These are phyloP conservation scores for Conus ventricosus DNA, from an alignment of 1,140 invertebrate genomes.

Conservation along the genomic window DNA sequence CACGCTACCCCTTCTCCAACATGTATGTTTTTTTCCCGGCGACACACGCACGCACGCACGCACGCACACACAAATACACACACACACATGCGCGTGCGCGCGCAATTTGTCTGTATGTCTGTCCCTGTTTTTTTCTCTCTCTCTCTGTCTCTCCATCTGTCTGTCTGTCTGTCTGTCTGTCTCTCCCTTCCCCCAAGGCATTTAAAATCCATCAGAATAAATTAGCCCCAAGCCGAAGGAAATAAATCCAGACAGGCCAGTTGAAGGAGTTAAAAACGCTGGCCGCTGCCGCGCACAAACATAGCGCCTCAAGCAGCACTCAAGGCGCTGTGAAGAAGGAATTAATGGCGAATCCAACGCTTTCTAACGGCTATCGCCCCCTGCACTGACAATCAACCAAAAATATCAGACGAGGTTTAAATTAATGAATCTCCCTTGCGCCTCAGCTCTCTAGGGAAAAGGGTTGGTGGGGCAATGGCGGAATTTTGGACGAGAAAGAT, in stretches of 20 bases:
- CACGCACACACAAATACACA: too few relatives aligned
- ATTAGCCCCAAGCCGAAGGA: background rate
- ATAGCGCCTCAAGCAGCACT: background rate
- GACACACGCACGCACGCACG: too few relatives aligned
- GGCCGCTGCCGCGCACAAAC: background rate
- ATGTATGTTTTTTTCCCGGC: too few relatives aligned
- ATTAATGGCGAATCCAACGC: constrained; percentile 6
- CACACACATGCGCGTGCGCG: too few relatives aligned
- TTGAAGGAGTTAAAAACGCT: background rate
- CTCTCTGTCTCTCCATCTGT: too few relatives aligned
- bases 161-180: too few relatives aligned
- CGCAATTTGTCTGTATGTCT: too few relatives aligned
- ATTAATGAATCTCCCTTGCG: background rate
- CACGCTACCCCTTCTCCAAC: too few relatives aligned
- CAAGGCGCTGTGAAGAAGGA: background rate
- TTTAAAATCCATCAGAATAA: too few relatives aligned
- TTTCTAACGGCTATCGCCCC: background rate
- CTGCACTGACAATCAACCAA: background rate
- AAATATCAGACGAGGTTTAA: constrained; percentile 3
- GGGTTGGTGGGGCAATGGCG: background rate
- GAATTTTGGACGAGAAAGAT: too few relatives aligned
- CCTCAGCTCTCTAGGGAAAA: background rate
- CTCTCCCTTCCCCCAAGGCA: too few relatives aligned
- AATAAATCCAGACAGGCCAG: constrained; percentile 6
- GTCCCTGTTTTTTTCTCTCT: too few relatives aligned